Conservation (phyloP, 2,888 invertebrate genomes). For the Volucella inanis region DNA sequence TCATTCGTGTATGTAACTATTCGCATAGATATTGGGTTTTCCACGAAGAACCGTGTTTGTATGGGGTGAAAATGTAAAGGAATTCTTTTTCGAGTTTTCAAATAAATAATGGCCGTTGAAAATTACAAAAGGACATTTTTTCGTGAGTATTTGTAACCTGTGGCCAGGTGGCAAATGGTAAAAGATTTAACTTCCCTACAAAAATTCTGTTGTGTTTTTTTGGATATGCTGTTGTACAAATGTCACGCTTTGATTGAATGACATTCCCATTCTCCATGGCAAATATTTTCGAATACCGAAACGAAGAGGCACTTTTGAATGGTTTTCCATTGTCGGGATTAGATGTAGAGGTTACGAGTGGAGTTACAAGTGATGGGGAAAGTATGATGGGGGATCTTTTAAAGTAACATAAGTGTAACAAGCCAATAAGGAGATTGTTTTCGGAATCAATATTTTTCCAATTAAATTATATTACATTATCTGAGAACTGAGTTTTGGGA, state of each 20-base stretch:
- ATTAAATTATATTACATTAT: too few relatives aligned
- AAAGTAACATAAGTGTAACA: too few relatives aligned
- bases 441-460: too few relatives aligned
- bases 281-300: conserved; percentile 45
- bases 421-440: too few relatives aligned
- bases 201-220: conserved; percentile 10
- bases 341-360: too few relatives aligned
- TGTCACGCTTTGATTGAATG: conserved; percentile 63
- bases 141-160: conserved; percentile 42
- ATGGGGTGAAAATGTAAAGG: conserved; percentile 17
- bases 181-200: background rate
- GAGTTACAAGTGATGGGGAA: too few relatives aligned
- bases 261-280: conserved; percentile 18
- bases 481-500: too few relatives aligned
- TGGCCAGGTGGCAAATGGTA: conserved; percentile 53
- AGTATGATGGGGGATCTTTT: too few relatives aligned
- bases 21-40: conserved; percentile 7
- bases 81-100: conserved; percentile 55
- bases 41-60: conserved; percentile 33
- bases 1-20: too few relatives aligned
- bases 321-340: too few relatives aligned
- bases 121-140: conserved; percentile 28
- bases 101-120: conserved; percentile 60
- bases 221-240: conserved; percentile 14
- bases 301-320: background rate